Evolutionary conservation across 2,113 vertebrate genomes (phyloP), one percentile per base, ranked within the genome.

Genomic region (Odocoileus virginianus): DNA sequence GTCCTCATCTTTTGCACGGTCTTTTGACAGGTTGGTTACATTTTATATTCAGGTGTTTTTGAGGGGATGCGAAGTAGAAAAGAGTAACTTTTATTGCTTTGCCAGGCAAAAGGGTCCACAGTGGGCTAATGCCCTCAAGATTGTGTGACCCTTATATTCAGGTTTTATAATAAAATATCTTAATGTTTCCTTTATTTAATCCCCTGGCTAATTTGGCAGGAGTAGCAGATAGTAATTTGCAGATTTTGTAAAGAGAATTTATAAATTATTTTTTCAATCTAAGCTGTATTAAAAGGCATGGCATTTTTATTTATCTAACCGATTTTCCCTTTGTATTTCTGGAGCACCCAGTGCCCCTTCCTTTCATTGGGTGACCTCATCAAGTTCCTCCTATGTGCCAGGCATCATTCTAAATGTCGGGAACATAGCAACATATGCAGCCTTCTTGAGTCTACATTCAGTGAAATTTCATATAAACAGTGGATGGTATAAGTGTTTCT

Each of bases 1-100:
- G 98, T 99, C 99, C 0, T 99, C 99, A 96, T 99, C 99, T 88
- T 99, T 99, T 97, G 99, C 99, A 94, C 99, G 99, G 88, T 99
- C 99, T 30, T 99, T 99, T 98, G 99, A 99, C 99, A 99, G 99
- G 99, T 99, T 97, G 67, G 99, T 99, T 97, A 88, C 4, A 71
- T n/a, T 96, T 97, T 90, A 74, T 93, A 43, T 91, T 97, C 25
- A 91, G 71, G 40, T 43, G 12, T 76, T 40, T 76, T 14, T 25
- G 40, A 43, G 23, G 40, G 71, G 71, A 27, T 13, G 3, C 43
- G 11, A 76, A 43, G 71, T 76, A 76, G 71, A 27, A 76, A 76
- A 14, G 40, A 43, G 40, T 76, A 27, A 43, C 71, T 76, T 76
- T 43, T 76, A 76, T 7, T 43, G 36, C 71, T 76, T 76, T 76